Percentiles rank a stretch among this genome's conserved stretches.
Conservation (phyloP, 1,140 invertebrate genomes). For the Euwallacea fornicatus region DNA sequence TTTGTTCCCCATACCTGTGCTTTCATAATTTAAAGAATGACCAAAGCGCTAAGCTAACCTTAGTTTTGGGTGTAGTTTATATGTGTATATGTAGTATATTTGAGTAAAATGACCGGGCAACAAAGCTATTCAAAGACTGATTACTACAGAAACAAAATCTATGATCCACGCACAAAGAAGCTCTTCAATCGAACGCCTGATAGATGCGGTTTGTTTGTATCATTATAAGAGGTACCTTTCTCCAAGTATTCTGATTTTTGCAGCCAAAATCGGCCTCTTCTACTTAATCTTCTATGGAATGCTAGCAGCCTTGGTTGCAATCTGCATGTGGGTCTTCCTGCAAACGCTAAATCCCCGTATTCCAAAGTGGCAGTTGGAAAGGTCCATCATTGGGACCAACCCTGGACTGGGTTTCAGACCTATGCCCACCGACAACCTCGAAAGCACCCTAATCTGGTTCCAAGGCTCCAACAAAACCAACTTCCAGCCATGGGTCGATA, state of each 20-base stretch:
- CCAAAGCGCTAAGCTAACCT: too few species aligned
- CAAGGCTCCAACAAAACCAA: conserved; percentile 77
- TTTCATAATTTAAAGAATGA: too few species aligned
- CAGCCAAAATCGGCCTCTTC: conserved; percentile 89
- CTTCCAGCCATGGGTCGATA: conserved; percentile 75
- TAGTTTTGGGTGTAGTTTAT: too few species aligned
- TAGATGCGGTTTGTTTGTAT: conserved; percentile 68
- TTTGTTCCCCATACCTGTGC: too few species aligned
- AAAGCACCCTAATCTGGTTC: conserved; percentile 94
- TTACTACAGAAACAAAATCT: conserved; percentile 57
- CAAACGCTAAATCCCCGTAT: conserved; percentile 85
- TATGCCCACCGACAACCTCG: conserved; percentile 86
- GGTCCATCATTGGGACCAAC: conserved; percentile 87
- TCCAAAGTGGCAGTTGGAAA: conserved; percentile 80
- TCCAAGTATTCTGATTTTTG: conserved; percentile 3
- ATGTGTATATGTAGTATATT: too few species aligned
- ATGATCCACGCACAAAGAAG: conserved; percentile 70
- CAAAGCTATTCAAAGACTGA: conserved; percentile 29
- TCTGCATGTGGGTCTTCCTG: conserved; percentile 89
- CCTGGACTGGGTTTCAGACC: conserved; percentile 93
- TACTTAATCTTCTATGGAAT: conserved; percentile 90
- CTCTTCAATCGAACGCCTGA: conserved; percentile 70
- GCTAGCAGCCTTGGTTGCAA: conserved; percentile 82
- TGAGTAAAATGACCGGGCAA: conserved; percentile 14
- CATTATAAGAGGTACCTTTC: background rate